Evolutionary conservation across 2,797 vertebrate genomes (phyloP).

Genomic region (Tadarida brasiliensis): DNA sequence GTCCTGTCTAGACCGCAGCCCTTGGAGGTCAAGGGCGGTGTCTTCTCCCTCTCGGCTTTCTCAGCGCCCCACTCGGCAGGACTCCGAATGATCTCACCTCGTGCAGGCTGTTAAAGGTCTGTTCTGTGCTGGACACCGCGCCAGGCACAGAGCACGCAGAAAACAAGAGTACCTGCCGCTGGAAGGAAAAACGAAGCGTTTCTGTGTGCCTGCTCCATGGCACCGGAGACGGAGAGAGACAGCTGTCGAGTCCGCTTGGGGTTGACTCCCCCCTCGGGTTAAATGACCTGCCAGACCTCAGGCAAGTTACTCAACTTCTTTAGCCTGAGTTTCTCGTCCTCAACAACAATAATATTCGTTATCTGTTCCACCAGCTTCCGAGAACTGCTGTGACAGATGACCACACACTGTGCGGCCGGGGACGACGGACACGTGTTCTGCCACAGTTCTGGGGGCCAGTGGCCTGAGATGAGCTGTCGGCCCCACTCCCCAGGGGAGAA

Average conservation of each 20-base stretch:
- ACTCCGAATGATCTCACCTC: background rate
- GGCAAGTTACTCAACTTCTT: constrained; percentile 3
- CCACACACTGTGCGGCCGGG: background rate
- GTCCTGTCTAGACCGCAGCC: background rate
- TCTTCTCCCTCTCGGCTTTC: background rate
- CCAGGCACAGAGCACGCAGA: background rate
- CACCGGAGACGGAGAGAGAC: background rate
- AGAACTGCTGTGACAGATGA: background rate
- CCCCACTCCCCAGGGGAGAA: background rate
- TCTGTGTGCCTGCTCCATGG: background rate
- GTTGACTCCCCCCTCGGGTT: background rate
- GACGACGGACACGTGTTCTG: background rate
- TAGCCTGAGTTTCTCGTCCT: constrained; percentile 35
- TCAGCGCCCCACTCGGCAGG: background rate
- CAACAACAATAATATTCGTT: background rate
- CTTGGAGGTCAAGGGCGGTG: background rate
- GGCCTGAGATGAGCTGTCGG: too few relatives aligned
- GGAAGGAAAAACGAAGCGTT: background rate
- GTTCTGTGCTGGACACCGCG: background rate
- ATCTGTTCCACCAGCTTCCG: background rate
- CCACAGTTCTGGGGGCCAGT: background rate
- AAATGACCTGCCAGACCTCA: background rate
- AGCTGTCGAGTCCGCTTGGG: background rate
- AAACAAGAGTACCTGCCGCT: background rate
- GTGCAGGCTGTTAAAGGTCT: background rate